Conservation (phyloP, 2,113 vertebrate species). For the Corythoichthys intestinalis region DNA sequence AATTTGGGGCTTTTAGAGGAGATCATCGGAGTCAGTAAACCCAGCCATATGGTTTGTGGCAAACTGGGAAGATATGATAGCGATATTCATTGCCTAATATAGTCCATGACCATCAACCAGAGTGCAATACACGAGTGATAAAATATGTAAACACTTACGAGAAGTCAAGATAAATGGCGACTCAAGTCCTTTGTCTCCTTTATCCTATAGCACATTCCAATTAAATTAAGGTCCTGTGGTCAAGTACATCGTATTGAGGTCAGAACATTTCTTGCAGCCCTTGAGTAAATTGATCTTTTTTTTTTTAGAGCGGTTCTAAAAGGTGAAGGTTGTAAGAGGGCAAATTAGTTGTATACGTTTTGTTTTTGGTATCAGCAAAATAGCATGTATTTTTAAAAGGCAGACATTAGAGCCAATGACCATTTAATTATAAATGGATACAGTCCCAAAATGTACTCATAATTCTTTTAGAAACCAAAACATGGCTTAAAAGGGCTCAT, state of each 20-base stretch:
- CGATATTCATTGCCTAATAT: constrained; percentile 47
- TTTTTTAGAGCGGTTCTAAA: constrained; percentile 1
- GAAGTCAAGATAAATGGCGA: constrained; percentile 28
- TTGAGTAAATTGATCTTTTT: constrained; percentile 24
- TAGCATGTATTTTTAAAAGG: neutral
- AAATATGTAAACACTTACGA: constrained; percentile 49
- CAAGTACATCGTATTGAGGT: neutral
- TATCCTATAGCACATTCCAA: constrained; percentile 24
- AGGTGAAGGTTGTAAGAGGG: neutral
- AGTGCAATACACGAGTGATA: constrained; percentile 32
- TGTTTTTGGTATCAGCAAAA: neutral
- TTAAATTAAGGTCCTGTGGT: constrained; percentile 30
- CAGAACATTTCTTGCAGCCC: constrained; percentile 4
- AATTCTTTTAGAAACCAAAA: too few species aligned
- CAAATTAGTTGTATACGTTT: neutral
- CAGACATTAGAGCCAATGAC: too few species aligned
- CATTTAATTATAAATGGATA: too few species aligned
- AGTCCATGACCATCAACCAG: constrained; percentile 19
- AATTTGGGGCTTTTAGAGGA: constrained; percentile 60
- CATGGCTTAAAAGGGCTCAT: too few species aligned
- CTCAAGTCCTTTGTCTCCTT: constrained; percentile 32
- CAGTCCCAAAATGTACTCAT: too few species aligned
- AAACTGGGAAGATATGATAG: constrained; percentile 44
- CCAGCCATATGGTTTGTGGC: constrained; percentile 40
- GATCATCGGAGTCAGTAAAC: constrained; percentile 49